Evolutionary conservation across 64 coral and sea anemone species (phyloP), one percentile per base, ranked within the genome.

Genomic region (Exaiptasia diaphana): DNA sequence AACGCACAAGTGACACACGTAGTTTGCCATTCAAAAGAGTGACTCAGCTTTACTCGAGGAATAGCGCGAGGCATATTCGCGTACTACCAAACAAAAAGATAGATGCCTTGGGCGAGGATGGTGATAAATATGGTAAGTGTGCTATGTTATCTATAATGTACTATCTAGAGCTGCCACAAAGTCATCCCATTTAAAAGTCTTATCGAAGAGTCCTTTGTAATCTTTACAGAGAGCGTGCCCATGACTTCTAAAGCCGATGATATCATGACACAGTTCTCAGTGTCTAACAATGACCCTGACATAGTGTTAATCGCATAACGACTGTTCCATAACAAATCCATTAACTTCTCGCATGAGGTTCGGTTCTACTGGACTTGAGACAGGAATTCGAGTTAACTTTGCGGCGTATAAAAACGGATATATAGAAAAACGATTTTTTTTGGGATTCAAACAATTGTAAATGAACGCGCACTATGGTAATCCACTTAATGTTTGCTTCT

Each of bases 11-110:
- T 25, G 83, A 91, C 53, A 56, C 24, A 2, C 83, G 23, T 13
- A 83, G 88, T 64, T 54, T 87, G 11, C 88, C 93, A 26, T 91
- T 88, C 52, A 68, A 85, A 27, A 87, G 90, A 83, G 74, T 83
- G 5, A 79, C 90, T 53, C 93, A 97, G 74, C 79, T 97, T 17
- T 97, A 97, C 69, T 91, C 93, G 38, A 71, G 93, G 62, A 97
- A 97, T 36, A 91, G 88, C 30, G 73, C 83, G 24, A 73, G 72
- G 13, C 89, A 91, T 38, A 82, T 97, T 32, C 61, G 89, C 68
- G 83, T 97, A 18, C 46, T 84, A 13, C 71, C 83, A 29, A 77
- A 76, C 21, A 63, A 89, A 79, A 97, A 72, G 21, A 64, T 97
- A 0, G 93, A 91, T 22, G 93, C 93, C 23, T 52, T 65, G n/a